These are phyloP conservation scores for Latrodectus hesperus DNA, from an alignment of 2,888 invertebrate genomes.

Conservation along the genomic window DNA sequence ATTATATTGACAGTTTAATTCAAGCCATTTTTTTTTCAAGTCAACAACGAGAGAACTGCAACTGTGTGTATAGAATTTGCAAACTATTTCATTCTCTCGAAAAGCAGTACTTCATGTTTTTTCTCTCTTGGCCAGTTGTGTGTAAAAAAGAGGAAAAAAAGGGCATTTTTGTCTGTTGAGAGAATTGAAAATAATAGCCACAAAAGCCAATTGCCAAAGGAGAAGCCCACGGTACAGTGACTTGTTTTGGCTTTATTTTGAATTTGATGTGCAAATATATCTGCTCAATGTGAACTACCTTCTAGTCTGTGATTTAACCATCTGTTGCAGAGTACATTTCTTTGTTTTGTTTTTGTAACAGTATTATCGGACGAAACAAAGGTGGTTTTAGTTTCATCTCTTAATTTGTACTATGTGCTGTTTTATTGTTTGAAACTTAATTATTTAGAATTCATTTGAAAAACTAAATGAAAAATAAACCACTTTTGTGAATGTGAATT, in stretches of 20 bases:
- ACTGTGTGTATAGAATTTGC: constrained; percentile 43
- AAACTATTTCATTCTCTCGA: constrained; percentile 28
- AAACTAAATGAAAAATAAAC: constrained; percentile 62
- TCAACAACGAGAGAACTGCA: constrained; percentile 13
- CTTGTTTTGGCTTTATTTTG: constrained; percentile 44
- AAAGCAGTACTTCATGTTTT: constrained; percentile 20
- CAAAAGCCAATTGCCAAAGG: constrained; percentile 49
- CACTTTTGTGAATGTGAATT: constrained; percentile 64
- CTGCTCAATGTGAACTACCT: constrained; percentile 68
- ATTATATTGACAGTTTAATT: not conserved
- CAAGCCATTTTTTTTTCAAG: constrained; percentile 7
- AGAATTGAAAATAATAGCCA: not conserved
- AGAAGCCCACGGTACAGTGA: constrained; percentile 35
- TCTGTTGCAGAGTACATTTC: constrained; percentile 67
- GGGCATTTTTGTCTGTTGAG: constrained; percentile 58
- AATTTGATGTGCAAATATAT: constrained; percentile 67
- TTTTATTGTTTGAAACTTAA: constrained; percentile 62
- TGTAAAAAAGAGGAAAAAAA: constrained; percentile 28
- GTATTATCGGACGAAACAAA: constrained; percentile 68
- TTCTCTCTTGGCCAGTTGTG: constrained; percentile 52
- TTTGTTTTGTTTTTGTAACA: constrained; percentile 66
- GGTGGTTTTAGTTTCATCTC: constrained; percentile 69
- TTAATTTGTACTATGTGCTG: constrained; percentile 66
- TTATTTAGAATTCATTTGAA: constrained; percentile 63
- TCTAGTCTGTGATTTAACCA: constrained; percentile 69